Base-by-base conservation (phyloP, 2,797 vertebrate species). In the Sphaeramia orbicularis region DNA sequence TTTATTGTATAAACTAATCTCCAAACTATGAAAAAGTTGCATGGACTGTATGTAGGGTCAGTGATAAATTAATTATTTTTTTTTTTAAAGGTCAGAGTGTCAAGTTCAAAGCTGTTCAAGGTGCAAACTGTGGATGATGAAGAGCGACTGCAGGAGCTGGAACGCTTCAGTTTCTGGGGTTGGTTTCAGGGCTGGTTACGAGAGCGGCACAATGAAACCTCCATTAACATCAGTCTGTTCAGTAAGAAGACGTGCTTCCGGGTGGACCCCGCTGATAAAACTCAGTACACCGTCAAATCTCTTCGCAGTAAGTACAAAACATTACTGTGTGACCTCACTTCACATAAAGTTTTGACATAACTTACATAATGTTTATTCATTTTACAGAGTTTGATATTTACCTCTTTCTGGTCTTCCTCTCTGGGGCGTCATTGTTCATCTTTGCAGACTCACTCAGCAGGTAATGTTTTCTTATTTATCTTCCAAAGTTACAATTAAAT, bases 381-480 rank as follows among this genome's bases (percentile, higher is more conserved):
- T 61, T 67, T 78, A 11, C 90, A 99, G 98, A 91, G 65, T 97
- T 97, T 91, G 97, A 99, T 73, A 91, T 96, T 15, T 97, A 93
- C 74, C 90, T 98, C 55, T 96, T 98, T 82, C 12, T 95, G 45
- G 79, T 98, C 48, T 99, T 96, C 78, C 85, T 98, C n/a, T 68
- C 94, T 75, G 98, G 98, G 70, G 76, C 94, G 14, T 24, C 89
- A 59, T 74, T 99, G 58, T 98, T 98, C 71, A 77, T 95, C 83
- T 97, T 95, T 78, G 96, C 96, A 42, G 95, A 97, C 40, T 66
- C 88, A 3, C 92, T 99, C 60, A 99, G 98, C 95, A 96, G 96
- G 98, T 99, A 90, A 79, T 7, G 35, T 71, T 45, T 36, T 38
- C 1, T 32, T 13, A 14, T 18, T 24, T 19, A 2, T 19, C 7